Conservation (phyloP, 1,140 invertebrate species). For the Harlomillsia oculata region DNA sequence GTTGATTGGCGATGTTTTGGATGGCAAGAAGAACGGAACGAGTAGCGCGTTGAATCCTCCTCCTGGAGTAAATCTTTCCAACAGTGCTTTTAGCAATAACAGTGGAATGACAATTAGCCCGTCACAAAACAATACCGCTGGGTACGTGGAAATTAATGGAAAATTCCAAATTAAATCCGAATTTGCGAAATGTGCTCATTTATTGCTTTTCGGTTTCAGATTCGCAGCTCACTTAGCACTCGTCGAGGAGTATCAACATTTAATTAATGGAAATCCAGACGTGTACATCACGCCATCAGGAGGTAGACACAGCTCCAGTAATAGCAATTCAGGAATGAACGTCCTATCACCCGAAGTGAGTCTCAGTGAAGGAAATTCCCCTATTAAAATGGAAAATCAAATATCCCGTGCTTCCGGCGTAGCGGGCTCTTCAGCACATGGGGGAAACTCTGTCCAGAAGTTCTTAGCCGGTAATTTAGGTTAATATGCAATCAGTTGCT, state of each 20-base stretch:
- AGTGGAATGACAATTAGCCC: constrained; percentile 17
- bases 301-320: constrained; percentile 23
- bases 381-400: constrained; percentile 30
- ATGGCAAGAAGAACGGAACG: constrained; percentile 34
- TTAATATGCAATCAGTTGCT: too few species aligned
- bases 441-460: too few species aligned
- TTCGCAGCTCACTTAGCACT: constrained; percentile 28
- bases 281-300: constrained; percentile 14
- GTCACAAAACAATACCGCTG: constrained; percentile 16
- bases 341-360: constrained; percentile 35
- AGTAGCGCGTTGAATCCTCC: constrained; percentile 10
- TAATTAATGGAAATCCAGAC: constrained; percentile 34
- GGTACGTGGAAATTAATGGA: constrained; percentile 8
- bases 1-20: constrained; percentile 33
- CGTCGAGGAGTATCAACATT: constrained; percentile 32
- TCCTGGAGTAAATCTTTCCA: background rate
- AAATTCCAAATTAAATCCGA: too few species aligned
- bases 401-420: constrained; percentile 19
- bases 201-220: background rate
- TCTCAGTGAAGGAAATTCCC: constrained; percentile 34
- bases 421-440: constrained; percentile 2
- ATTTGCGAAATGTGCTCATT: too few species aligned
- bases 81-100: constrained; percentile 15
- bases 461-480: too few species aligned
- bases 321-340: constrained; percentile 29